phyloP scores from a whole-genome alignment of 2,113 vertebrate species.

The Chaetodon auriga region DNA sequence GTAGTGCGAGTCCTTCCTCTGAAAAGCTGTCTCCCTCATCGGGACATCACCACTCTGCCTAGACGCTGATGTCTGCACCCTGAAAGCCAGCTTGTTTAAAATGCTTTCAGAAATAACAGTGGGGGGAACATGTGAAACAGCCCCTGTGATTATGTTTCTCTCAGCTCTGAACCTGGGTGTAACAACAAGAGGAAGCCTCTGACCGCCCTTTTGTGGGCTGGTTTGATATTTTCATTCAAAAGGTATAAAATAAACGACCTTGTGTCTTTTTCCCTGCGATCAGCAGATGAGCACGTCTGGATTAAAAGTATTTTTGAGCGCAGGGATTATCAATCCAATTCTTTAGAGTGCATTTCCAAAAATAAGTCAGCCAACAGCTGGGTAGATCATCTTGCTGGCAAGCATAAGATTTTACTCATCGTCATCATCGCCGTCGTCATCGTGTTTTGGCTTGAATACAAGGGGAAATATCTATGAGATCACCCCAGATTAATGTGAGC shows the following conservation, averaged over 20 bases:
- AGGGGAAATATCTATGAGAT: conserved; percentile 23
- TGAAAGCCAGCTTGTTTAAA: neutral
- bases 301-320: conserved; percentile 67
- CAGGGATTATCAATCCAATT: conserved; percentile 75
- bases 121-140: neutral
- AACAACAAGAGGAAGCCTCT: neutral
- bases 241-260: conserved; percentile 46
- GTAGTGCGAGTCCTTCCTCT: neutral
- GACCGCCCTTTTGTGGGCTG: neutral
- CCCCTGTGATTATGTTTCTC: neutral
- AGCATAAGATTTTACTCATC: conserved; percentile 36
- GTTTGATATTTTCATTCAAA: conserved; percentile 44
- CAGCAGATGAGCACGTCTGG: conserved; percentile 54
- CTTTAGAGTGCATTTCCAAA: conserved; percentile 73
- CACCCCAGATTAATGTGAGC: conserved; percentile 26
- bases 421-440: conserved; percentile 2
- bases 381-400: conserved; percentile 29
- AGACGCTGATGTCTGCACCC: neutral
- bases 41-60: neutral
- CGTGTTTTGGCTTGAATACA: conserved; percentile 3
- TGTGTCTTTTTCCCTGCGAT: conserved; percentile 34
- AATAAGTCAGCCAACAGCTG: conserved; percentile 36
- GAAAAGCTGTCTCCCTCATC: neutral
- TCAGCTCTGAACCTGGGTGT: neutral
- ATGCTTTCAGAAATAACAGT: neutral